Evolutionary conservation across 2,113 vertebrate genomes (phyloP).

Genomic region (Salminus brasiliensis): DNA sequence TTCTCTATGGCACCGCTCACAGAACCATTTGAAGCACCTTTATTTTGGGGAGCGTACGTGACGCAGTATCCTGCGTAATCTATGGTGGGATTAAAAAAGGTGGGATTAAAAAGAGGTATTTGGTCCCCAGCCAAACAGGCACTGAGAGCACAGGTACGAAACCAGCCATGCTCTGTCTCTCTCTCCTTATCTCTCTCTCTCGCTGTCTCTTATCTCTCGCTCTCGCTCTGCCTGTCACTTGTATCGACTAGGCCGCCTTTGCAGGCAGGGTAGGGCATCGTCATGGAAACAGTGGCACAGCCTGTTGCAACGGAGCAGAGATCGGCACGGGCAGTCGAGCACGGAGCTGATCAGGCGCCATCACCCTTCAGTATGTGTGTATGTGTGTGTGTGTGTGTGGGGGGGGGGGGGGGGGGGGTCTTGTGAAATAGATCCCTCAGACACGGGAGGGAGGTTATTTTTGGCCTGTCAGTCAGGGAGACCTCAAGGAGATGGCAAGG

Average conservation of each 20-base stretch:
- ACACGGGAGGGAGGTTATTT: slow-evolving; percentile 10
- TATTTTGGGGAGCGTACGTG: no score
- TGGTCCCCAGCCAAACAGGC: neutral
- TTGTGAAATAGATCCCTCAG: neutral
- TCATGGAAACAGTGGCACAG: slow-evolving; percentile 43
- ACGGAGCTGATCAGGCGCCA: slow-evolving; percentile 18
- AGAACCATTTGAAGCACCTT: no score
- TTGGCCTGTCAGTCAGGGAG: slow-evolving; percentile 4
- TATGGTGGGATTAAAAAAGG: no score
- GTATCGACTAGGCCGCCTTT: slow-evolving; percentile 1
- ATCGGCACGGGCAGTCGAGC: neutral
- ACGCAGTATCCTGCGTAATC: no score
- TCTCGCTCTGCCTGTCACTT: neutral
- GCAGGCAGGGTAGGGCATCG: slow-evolving; percentile 31
- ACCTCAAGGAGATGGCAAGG: neutral
- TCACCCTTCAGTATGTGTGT: neutral
- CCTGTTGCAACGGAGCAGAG: slow-evolving; percentile 3
- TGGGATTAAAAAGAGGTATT: neutral
- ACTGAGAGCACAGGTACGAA: neutral
- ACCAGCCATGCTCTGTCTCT: neutral
- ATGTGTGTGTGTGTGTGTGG: neutral
- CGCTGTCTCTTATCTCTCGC: neutral
- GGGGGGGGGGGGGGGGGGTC: slow-evolving; percentile 4
- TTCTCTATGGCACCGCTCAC: no score
- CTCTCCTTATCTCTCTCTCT: neutral